Evolutionary conservation across 2,888 invertebrate genomes (phyloP), one percentile per base, ranked within the genome.

Genomic region (Graphium colonna): DNA sequence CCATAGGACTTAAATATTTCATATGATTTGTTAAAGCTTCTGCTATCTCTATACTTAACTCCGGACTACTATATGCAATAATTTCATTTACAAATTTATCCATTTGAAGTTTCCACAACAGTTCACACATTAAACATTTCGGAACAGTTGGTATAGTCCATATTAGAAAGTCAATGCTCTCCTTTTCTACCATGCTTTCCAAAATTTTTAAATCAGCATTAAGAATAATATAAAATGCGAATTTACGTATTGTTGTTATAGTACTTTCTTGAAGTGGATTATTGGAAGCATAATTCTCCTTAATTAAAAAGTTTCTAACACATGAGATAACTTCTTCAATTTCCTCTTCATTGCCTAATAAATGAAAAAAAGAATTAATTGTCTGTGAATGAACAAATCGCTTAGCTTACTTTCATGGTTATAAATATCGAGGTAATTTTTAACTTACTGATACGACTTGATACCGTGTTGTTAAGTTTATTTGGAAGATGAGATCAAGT

Each of bases 301-400:
- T 71, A 51, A 65, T 62, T 21, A 88, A 64, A 61, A 80, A 85
- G 44, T 65, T 72, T 16, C 53, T 52, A 45, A 88, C 47, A 15
- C 54, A 67, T 16, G 70, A 59, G 17, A 81, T 55, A 5, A 88
- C 67, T 59, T 61, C 67, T 40, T 71, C 60, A 10, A 87, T 73
- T 66, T 77, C 71, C 3, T 82, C 78, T 73, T 87, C 83, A 69
- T 88, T 85, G 1, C 88, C 89, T 89, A 80, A 77, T 15, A 40
- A 21, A 3, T 21, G 21, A 21, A 21, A 21, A n/a, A n/a, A n/a
- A n/a, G n/a, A n/a, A n/a, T n/a, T 47, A 54, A 50, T 33, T 15
- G 45, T 3, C 56, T 16, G 10, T 56, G 40, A 8, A 46, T 16
- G 40, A 45, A 9, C 44, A 16, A 45, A n/a, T n/a, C n/a, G n/a